A percentile compares a stretch with the other conserved stretches of the same genome.
Evolutionary conservation across 2,113 vertebrate species (phyloP).

Genomic region (Lagopus muta): DNA sequence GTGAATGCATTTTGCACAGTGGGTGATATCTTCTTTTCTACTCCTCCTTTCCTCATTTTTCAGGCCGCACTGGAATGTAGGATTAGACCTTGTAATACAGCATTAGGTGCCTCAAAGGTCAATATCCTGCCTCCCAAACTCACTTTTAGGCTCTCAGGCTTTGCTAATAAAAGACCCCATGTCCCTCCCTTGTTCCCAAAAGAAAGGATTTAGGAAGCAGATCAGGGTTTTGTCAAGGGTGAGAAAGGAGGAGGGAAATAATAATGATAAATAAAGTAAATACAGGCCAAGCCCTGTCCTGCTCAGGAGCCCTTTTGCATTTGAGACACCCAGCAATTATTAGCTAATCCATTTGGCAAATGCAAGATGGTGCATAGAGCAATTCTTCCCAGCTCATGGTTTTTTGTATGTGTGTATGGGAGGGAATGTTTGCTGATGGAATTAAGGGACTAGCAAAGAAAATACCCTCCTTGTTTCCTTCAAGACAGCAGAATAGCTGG

Average conservation of each 20-base stretch:
- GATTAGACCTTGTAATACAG: constrained; percentile 25
- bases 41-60: not conserved
- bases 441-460: constrained; percentile 45
- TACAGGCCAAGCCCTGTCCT: constrained; percentile 5
- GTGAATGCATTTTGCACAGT: not conserved
- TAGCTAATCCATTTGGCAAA: constrained; percentile 73
- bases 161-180: constrained; percentile 35
- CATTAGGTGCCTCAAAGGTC: constrained; percentile 22
- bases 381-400: constrained; percentile 16
- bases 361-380: constrained; percentile 23
- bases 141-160: constrained; percentile 6
- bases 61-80: constrained; percentile 49
- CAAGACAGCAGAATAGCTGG: not conserved
- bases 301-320: constrained; percentile 9
- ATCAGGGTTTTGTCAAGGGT: constrained; percentile 6
- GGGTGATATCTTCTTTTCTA: not conserved
- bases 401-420: not conserved
- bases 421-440: constrained; percentile 60
- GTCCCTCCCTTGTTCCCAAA: not conserved
- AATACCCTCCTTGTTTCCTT: constrained; percentile 48
- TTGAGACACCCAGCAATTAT: constrained; percentile 33
- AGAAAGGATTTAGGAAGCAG: constrained; percentile 39
- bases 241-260: constrained; percentile 32
- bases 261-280: constrained; percentile 47
- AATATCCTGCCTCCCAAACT: constrained; percentile 55